Conservation (phyloP, 2,113 vertebrate species). For the Nematolebias whitei region DNA sequence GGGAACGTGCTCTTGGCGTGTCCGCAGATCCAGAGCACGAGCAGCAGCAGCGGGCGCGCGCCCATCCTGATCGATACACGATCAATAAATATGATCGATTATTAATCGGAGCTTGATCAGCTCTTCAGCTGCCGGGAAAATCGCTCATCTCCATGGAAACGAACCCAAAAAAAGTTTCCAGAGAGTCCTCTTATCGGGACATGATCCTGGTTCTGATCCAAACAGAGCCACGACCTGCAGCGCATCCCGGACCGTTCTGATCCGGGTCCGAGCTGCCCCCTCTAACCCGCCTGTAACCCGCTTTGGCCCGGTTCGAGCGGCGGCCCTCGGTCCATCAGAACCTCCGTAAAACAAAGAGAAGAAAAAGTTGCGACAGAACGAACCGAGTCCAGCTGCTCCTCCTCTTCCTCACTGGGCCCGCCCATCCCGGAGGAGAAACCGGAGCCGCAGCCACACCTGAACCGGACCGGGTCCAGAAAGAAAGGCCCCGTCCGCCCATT, state of each 20-base stretch:
- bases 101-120: constrained; percentile 5
- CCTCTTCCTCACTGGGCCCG: constrained; percentile 60
- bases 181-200: constrained; percentile 14
- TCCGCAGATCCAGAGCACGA: constrained; percentile 56
- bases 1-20: constrained; percentile 62
- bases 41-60: constrained; percentile 41
- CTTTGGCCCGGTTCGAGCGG: neutral
- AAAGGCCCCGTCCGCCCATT: neutral
- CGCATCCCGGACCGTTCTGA: neutral
- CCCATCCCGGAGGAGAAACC: constrained; percentile 59
- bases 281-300: neutral
- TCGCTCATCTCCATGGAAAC: constrained; percentile 32
- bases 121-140: constrained; percentile 18
- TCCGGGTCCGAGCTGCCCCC: neutral
- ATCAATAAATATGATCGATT: constrained; percentile 18
- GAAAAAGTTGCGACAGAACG: constrained; percentile 69
- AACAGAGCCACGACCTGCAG: neutral
- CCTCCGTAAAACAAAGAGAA: constrained; percentile 54
- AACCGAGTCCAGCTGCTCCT: constrained; percentile 62
- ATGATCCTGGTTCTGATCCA: constrained; percentile 32
- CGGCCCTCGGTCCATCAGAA: constrained; percentile 32
- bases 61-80: constrained; percentile 48
- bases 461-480: neutral
- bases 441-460: constrained; percentile 34
- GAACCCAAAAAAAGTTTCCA: neutral